These are phyloP conservation scores for Micropoecilia bifurca DNA, from an alignment of 2,797 vertebrate genomes.

Conservation along the genomic window DNA sequence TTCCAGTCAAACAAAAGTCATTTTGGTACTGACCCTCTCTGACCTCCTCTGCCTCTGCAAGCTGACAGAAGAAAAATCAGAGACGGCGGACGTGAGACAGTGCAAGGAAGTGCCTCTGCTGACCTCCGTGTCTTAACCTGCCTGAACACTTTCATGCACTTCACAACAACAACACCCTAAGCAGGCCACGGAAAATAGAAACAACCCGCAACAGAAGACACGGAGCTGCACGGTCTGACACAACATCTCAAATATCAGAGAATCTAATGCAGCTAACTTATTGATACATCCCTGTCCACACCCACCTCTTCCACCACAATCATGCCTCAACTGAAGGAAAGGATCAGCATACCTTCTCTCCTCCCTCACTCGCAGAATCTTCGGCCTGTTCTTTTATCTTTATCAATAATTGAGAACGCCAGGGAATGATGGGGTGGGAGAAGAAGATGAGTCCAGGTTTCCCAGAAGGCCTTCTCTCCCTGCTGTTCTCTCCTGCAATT, in stretches of 20 bases:
- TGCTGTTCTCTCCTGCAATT: conserved; percentile 87
- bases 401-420: conserved; percentile 82
- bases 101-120: conserved; percentile 65
- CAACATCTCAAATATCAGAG: conserved; percentile 57
- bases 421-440: conserved; percentile 77
- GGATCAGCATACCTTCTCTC: conserved; percentile 85
- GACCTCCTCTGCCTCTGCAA: conserved; percentile 45
- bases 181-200: conserved; percentile 50
- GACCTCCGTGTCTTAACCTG: conserved; percentile 74
- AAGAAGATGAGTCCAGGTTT: conserved; percentile 94
- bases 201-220: conserved; percentile 21
- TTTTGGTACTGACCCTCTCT: conserved; percentile 8
- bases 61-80: conserved; percentile 53
- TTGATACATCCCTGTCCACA: conserved; percentile 61
- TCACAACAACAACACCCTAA: conserved; percentile 58
- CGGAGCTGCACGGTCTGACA: conserved; percentile 60
- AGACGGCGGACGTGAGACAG: conserved; percentile 55
- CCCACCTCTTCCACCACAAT: conserved; percentile 69
- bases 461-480: conserved; percentile 94
- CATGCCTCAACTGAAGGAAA: conserved; percentile 79
- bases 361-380: conserved; percentile 85
- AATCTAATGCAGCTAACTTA: conserved; percentile 42
- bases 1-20: background rate
- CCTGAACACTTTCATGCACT: conserved; percentile 63
- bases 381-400: conserved; percentile 82